These are phyloP conservation scores for Vulpes lagopus DNA, from an alignment of 2,113 vertebrate genomes.

Conservation along the genomic window DNA sequence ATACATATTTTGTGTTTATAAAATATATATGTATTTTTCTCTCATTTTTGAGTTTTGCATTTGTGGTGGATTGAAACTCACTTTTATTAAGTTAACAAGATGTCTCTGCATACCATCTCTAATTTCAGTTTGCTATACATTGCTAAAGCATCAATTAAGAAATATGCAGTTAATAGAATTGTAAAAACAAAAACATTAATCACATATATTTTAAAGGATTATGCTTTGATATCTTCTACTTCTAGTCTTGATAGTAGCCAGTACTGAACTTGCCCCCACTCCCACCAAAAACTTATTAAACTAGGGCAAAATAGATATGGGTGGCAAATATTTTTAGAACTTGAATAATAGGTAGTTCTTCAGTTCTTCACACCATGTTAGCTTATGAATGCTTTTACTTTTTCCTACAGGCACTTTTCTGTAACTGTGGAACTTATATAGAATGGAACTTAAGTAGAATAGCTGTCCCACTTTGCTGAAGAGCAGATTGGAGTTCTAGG, in stretches of 20 bases:
- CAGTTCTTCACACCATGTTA: neutral
- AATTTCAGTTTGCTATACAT: conserved; percentile 21
- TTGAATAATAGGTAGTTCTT: neutral
- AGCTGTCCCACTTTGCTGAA: neutral
- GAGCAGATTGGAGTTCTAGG: neutral
- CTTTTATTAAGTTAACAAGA: neutral
- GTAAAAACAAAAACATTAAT: neutral
- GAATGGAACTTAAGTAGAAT: neutral
- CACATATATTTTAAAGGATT: conserved; percentile 11
- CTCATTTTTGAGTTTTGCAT: neutral
- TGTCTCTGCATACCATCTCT: neutral
- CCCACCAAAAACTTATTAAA: neutral
- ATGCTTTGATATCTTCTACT: neutral
- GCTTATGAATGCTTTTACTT: neutral
- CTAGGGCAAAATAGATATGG: neutral
- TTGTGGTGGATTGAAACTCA: neutral
- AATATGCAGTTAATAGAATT: neutral
- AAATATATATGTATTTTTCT: neutral
- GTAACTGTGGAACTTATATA: neutral
- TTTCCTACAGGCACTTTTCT: neutral
- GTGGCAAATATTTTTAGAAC: neutral
- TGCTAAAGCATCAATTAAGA: neutral
- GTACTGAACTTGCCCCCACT: neutral
- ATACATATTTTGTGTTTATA: neutral
- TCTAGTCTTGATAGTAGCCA: neutral